Conservation (phyloP, 2,113 vertebrate genomes). For the Macroglossus sobrinus region DNA sequence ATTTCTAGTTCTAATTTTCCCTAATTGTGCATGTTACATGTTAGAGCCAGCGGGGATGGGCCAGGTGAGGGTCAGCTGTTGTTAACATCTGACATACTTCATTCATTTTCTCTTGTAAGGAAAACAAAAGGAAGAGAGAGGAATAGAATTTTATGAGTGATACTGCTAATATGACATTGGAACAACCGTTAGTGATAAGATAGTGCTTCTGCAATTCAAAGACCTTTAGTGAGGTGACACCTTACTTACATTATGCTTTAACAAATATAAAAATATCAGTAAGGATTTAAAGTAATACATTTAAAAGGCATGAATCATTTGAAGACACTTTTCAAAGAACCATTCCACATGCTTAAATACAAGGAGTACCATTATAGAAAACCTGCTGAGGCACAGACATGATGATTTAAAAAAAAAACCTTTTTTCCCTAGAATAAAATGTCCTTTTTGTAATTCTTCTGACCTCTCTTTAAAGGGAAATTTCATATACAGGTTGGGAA, state of each 20-base stretch:
- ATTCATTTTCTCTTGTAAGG: conserved; percentile 5
- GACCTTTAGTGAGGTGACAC: neutral
- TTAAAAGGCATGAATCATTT: neutral
- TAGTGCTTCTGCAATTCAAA: neutral
- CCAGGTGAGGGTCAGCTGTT: neutral
- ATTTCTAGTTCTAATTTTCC: neutral
- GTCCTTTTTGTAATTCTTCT: neutral
- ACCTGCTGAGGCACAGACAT: neutral
- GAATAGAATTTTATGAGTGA: neutral
- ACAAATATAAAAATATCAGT: neutral
- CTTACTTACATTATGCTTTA: neutral
- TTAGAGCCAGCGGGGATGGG: neutral
- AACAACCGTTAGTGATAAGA: neutral
- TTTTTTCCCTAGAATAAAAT: neutral
- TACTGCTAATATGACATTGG: neutral
- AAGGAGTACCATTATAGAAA: neutral
- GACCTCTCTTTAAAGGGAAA: neutral
- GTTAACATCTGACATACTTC: neutral
- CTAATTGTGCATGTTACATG: neutral
- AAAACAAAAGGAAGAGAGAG: neutral
- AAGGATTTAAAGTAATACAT: neutral
- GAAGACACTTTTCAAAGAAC: neutral
- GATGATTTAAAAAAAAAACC: neutral
- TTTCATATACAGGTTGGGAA: neutral
- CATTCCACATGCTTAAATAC: neutral